Conservation (phyloP, 2,797 vertebrate species). For the Clarias laeviceps region DNA sequence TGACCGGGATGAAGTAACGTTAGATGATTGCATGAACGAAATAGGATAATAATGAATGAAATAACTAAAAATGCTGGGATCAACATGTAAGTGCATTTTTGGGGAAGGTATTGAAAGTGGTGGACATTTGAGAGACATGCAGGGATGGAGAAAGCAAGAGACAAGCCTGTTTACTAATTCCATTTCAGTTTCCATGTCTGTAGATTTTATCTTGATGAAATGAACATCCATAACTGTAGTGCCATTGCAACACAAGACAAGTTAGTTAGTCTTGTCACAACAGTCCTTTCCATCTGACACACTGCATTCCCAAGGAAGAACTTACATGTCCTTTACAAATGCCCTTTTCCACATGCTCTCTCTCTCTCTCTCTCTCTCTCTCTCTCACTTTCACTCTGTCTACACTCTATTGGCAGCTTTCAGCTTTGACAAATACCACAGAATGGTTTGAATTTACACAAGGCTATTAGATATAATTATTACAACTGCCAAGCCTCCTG, state of each 20-base stretch:
- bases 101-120: background rate
- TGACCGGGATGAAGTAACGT: background rate
- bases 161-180: conserved; percentile 39
- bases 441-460: conserved; percentile 18
- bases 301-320: background rate
- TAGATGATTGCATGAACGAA: background rate
- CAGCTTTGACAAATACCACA: background rate
- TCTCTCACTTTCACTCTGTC: background rate
- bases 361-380: background rate
- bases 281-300: background rate
- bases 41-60: background rate
- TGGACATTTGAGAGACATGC: conserved; percentile 9
- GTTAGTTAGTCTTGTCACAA: conserved; percentile 26
- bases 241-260: conserved; percentile 35
- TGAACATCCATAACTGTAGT: conserved; percentile 28
- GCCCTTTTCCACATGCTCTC: background rate
- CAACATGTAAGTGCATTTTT: background rate
- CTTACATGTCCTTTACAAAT: background rate
- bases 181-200: conserved; percentile 34
- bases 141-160: conserved; percentile 19
- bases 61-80: background rate
- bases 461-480: conserved; percentile 45
- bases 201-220: conserved; percentile 20
- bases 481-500: conserved; percentile 26
- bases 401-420: background rate